Percentiles rank a stretch among this genome's conserved stretches.
phyloP scores from a whole-genome alignment of 1,140 invertebrate genomes.

The Berghia stephanieae region DNA sequence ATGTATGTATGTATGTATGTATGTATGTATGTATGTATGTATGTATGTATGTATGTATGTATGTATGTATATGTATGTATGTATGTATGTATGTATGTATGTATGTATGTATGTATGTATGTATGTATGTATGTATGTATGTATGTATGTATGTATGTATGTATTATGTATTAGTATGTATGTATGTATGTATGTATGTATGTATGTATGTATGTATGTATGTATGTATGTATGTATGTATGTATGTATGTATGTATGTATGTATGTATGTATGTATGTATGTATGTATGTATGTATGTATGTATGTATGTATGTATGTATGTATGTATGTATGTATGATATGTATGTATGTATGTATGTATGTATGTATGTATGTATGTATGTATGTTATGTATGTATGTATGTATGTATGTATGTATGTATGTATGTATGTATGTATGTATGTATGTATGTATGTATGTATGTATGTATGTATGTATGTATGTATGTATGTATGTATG shows the following conservation, averaged over 20 bases:
- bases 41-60: slow-evolving; percentile 19
- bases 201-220: slow-evolving; percentile 19
- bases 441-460: slow-evolving; percentile 10
- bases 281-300: slow-evolving; percentile 3
- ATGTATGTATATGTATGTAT: slow-evolving; percentile 11
- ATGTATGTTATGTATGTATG: slow-evolving; percentile 5
- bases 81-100: slow-evolving; percentile 15
- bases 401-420: slow-evolving; percentile 10
- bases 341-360: slow-evolving; percentile 17
- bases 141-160: slow-evolving; percentile 19
- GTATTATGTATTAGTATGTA: too few relatives aligned
- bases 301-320: slow-evolving; percentile 20
- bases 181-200: slow-evolving; percentile 16
- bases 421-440: too few relatives aligned
- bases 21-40: slow-evolving; percentile 18
- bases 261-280: slow-evolving; percentile 9
- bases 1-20: slow-evolving; percentile 3
- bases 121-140: slow-evolving; percentile 18
- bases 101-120: slow-evolving; percentile 18
- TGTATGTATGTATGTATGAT: slow-evolving; percentile 20
- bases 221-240: slow-evolving; percentile 15
- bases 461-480: slow-evolving; percentile 18
- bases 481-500: slow-evolving; percentile 21
- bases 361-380: slow-evolving; percentile 14
- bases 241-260: slow-evolving; percentile 11